Base-by-base conservation (phyloP, 2,113 vertebrate genomes). In the Clinocottus analis region DNA sequence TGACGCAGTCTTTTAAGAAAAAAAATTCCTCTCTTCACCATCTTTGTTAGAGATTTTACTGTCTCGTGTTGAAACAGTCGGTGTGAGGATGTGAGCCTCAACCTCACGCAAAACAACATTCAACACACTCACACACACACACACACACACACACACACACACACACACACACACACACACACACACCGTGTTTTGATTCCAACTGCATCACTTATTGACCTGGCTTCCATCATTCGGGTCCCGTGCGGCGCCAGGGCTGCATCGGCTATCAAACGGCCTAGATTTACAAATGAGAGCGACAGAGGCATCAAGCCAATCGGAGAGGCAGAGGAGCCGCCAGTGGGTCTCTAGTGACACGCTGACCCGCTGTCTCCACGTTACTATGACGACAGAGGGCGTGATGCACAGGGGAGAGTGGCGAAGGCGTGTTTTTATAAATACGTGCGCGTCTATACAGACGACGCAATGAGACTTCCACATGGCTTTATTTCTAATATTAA, bases 301-400 rank as follows among this genome's bases (percentile, higher is more conserved):
- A 55, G 83, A 43, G 33, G 47, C 65, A 29, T 79, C 16, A 63
- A 82, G 80, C 91, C 87, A 94, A 92, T 93, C 86, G 88, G 85
- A 66, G 79, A 68, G 72, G 66, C 63, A 75, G 53, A 14, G 51
- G 66, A 79, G 84, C 71, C 13, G 37, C 16, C 65, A 77, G 74
- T 58, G 71, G 83, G 83, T 93, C 93, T 81, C 90, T 39, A 27
- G 91, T 88, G 94, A 89, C 91, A 90, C 3, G 76, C 72, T 93
- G 93, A 93, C 90, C 91, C 43, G 93, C 88, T 90, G 90, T 84
- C 84, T 90, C 83, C 43, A 5, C 64, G 90, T 93, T 85, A 79
- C 92, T 88, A 92, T 91, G 87, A 90, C 70, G 84, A 94, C 89
- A 82, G 86, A 84, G 80, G 79, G 66, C 80, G 77, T 67, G 77